Conservation (phyloP, 2,888 invertebrate species). For the Hofmannophila pseudospretella region DNA sequence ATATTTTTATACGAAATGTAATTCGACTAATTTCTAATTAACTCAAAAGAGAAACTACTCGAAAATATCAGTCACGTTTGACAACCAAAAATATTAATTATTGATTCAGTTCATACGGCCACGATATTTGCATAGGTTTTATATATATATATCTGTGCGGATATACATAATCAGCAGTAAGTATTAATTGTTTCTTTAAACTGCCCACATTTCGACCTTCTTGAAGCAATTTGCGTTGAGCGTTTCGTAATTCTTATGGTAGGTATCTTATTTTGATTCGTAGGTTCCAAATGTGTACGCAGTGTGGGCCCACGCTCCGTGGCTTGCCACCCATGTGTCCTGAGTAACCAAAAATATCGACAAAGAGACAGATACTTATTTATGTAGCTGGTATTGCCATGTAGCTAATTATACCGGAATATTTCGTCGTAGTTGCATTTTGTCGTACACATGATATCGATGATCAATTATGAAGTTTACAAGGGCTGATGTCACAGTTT, state of each 20-base stretch:
- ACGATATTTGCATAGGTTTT: neutral
- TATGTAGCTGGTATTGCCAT: no score
- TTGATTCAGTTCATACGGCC: neutral
- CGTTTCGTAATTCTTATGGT: constrained; percentile 4
- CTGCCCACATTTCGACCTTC: constrained; percentile 11
- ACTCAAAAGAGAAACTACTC: constrained; percentile 10
- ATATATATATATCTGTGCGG: no score
- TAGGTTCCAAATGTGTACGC: constrained; percentile 2
- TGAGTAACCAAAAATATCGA: neutral
- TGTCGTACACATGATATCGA: no score
- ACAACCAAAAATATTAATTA: constrained; percentile 1
- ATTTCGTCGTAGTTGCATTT: no score
- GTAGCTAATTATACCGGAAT: no score
- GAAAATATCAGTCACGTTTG: neutral
- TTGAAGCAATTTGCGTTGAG: constrained; percentile 3
- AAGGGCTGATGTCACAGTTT: no score
- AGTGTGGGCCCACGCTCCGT: constrained; percentile 5
- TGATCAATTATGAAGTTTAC: no score
- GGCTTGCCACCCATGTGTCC: neutral
- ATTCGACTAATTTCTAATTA: no score
- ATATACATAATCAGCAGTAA: neutral
- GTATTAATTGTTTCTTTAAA: constrained; percentile 1
- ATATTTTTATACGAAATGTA: no score
- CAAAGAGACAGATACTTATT: no score
- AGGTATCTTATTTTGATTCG: constrained; percentile 2